These are phyloP conservation scores for Lomographa bimaculata DNA, from an alignment of 2,888 invertebrate genomes.

Conservation along the genomic window DNA sequence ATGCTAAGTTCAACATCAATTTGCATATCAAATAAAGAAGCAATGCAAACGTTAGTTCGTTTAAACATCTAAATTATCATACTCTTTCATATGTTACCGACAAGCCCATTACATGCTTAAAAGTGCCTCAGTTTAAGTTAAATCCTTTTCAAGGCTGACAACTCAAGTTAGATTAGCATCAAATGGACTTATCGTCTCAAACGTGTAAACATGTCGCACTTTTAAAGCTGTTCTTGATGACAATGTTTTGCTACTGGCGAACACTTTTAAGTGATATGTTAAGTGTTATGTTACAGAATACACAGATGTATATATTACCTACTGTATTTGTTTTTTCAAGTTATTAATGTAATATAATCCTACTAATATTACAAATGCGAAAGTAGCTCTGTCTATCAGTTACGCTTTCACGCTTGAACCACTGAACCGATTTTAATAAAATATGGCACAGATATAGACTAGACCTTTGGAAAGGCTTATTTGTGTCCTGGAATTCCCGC, in stretches of 20 bases:
- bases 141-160: conserved; percentile 41
- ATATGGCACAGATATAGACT: no score
- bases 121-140: conserved; percentile 20
- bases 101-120: conserved; percentile 10
- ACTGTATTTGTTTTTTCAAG: no score
- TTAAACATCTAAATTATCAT: conserved; percentile 13
- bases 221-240: conserved; percentile 3
- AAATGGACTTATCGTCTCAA: conserved; percentile 13
- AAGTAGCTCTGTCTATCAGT: no score
- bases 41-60: conserved; percentile 17
- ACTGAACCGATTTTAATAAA: no score
- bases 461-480: no score
- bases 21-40: conserved; percentile 17
- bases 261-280: no score
- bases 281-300: no score
- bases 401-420: no score
- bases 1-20: conserved; percentile 6
- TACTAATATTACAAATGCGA: no score
- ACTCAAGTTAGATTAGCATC: conserved; percentile 45
- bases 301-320: no score
- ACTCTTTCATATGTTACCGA: conserved; percentile 23
- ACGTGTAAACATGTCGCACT: conserved; percentile 7
- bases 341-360: no score
- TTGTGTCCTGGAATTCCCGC: no score
- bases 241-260: conserved; percentile 3